Evolutionary conservation across 1,140 invertebrate genomes (phyloP), one percentile per base, ranked within the genome.

Genomic region (Phocides pigmalion): DNA sequence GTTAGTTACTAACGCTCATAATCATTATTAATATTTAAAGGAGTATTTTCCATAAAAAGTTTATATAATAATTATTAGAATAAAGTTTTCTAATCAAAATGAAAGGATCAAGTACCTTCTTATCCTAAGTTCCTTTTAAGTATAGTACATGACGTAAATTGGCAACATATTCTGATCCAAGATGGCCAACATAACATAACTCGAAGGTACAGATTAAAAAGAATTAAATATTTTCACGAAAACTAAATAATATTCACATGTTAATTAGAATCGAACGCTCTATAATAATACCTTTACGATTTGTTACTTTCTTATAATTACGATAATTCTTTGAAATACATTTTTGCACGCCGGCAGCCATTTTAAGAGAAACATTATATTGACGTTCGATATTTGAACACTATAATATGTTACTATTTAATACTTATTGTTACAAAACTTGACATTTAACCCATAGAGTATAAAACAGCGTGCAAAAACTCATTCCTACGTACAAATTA

Each of bases 171-270:
- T 28, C 25, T 11, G 28, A 11, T 11, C 28, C 8, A 11, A 32
- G 28, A 32, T 11, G 28, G 28, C 28, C 9, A 32, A 32, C n/a
- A 32, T 32, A 56, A 46, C n/a, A n/a, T n/a, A n/a, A 51, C 11
- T 19, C 16, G 50, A 65, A 9, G n/a, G 56, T 72, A 70, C 62
- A 5, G 9, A 11, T 11, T 32, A 32, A 32, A 32, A 28, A 11
- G 22, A n/a, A 1, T 4, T 8, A 42, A 49, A 49, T 32, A 32
- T 11, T 39, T 39, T 39, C 14, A 59, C 28, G 42, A 58, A 66
- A 68, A 76, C 64, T 61, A 76, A 74, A 75, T 54, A 75, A 75
- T 79, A 74, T 79, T 73, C 78, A 81, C 76, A 79, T 47, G 65
- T 71, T 61, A 68, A n/a, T 32, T 73, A 65, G 68, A 74, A 78